These are phyloP conservation scores for Phrynocephalus versicolor DNA, from an alignment of 2,113 vertebrate species.

Conservation along the genomic window DNA sequence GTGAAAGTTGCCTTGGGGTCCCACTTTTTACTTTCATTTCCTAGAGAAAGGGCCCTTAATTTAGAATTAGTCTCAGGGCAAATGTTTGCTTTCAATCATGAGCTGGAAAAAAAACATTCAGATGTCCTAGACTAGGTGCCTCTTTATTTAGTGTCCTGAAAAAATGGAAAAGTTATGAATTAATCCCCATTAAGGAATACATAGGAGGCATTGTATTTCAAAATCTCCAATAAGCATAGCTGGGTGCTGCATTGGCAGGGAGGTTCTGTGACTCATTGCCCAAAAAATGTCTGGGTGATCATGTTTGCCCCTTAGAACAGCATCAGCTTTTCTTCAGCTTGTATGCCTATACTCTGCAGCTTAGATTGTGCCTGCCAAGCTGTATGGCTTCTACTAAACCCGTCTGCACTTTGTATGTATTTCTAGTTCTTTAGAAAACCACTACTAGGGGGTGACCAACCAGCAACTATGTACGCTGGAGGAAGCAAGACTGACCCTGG, in stretches of 20 bases:
- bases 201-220: background rate
- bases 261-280: too few species aligned
- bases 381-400: background rate
- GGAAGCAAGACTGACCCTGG: background rate
- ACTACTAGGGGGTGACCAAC: background rate
- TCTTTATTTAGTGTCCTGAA: background rate
- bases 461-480: background rate
- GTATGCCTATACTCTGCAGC: background rate
- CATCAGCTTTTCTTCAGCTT: background rate
- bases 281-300: too few species aligned
- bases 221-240: too few species aligned
- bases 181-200: background rate
- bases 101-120: background rate
- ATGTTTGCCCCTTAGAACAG: background rate
- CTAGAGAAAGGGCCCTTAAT: background rate
- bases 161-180: background rate
- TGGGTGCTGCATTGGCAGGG: too few species aligned
- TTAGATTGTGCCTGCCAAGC: background rate
- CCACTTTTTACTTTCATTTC: background rate
- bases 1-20: background rate
- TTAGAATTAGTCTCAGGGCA: background rate
- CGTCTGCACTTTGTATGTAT: background rate
- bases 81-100: background rate
- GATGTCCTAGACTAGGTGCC: background rate
- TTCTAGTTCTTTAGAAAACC: slow-evolving; percentile 36